Base-by-base conservation (phyloP, 2,797 vertebrate species). In the Danio kyathit region DNA sequence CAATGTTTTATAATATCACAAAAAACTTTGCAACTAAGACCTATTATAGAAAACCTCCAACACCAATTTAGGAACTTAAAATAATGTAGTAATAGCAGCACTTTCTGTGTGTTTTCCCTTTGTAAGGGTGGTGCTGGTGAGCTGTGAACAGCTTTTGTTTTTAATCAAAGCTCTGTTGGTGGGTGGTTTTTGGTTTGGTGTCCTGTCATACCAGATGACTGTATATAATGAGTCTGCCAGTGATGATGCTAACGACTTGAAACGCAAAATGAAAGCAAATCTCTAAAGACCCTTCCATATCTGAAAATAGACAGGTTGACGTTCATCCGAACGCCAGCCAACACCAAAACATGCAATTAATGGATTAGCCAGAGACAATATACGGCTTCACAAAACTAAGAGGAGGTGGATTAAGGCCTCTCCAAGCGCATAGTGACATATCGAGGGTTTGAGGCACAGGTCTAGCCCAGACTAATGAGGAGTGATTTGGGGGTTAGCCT, bases 401-500 rank as follows among this genome's bases (percentile, higher is more conserved):
- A 82, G 70, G 29, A 83, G 70, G 65, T 82, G 74, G 66, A 83
- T 82, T 71, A 72, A 76, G 40, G 76, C 75, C 65, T 81, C 77
- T 86, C 64, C 69, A 74, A 85, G 84, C 66, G 78, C 75, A 83
- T 73, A 87, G 90, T 84, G 87, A 92, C 90, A 87, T 86, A 90
- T 90, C 66, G 84, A 74, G 83, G 91, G 88, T 89, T 89, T 89
- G 78, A 74, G 80, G 44, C 49, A 76, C 86, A 82, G 78, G 73
- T 72, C 72, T 78, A 81, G 81, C 90, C 89, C 87, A 88, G 88
- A 93, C 90, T 93, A 94, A 95, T 94, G 91, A 89, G 90, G 89
- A 92, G 89, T 86, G 87, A 94, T 94, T 94, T 93, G 90, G 90
- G 82, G 91, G 87, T 87, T 90, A 89, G 91, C 84, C 88, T 89